Percentiles rank a stretch among this genome's conserved stretches.
These are phyloP conservation scores for Delichon dasypus DNA, from an alignment of 2,797 vertebrate species.

Conservation along the genomic window DNA sequence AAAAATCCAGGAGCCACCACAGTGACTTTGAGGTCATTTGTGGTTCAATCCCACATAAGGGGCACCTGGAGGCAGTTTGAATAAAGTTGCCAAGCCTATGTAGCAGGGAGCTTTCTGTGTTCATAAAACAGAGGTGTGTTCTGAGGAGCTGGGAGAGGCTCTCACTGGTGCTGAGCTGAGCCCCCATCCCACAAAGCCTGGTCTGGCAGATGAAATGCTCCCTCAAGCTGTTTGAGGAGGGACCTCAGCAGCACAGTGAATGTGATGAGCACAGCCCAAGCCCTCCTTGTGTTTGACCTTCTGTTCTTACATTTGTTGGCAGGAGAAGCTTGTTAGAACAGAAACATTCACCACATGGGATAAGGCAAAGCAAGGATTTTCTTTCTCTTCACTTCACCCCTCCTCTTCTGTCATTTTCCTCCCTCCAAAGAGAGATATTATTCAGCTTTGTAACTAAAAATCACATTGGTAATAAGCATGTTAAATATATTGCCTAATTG, in stretches of 20 bases:
- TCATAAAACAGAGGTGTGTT: background rate
- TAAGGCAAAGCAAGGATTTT: background rate
- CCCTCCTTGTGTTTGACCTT: background rate
- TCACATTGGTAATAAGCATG: slow-evolving; percentile 43
- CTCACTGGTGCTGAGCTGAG: background rate
- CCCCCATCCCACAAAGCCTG: background rate
- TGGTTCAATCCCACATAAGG: background rate
- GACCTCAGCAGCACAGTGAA: background rate
- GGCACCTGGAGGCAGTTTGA: background rate
- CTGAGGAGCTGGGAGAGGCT: background rate
- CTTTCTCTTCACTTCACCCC: background rate
- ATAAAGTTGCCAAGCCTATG: background rate
- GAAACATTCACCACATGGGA: background rate
- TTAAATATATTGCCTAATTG: slow-evolving; percentile 68
- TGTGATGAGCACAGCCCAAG: background rate
- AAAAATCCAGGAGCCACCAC: background rate
- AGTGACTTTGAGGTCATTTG: background rate
- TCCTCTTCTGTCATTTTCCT: background rate
- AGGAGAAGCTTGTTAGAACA: background rate
- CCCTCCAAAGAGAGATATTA: background rate
- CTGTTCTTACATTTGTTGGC: background rate
- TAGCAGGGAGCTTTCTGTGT: fast-evolving
- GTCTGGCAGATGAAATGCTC: background rate
- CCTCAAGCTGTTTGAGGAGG: background rate
- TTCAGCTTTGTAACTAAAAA: slow-evolving; percentile 56